Percentiles rank a stretch among this genome's conserved stretches.
Conservation (phyloP, 1,140 invertebrate genomes). For the Daktulosphaira vitifoliae region DNA sequence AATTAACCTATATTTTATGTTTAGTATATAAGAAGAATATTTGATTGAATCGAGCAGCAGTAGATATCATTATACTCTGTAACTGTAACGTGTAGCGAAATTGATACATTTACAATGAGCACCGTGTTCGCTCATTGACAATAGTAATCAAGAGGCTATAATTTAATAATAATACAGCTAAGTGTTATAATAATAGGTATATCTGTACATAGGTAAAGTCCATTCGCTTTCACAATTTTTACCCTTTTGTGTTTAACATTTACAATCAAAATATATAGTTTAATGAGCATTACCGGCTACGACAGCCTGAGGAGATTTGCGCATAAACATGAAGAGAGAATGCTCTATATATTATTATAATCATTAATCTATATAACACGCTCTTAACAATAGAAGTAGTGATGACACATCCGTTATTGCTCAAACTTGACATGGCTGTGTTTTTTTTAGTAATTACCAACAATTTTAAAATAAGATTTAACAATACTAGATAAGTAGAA, state of each 20-base stretch:
- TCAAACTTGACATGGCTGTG: too few relatives aligned
- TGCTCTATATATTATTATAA: too few relatives aligned
- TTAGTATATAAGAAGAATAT: neutral
- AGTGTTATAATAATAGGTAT: neutral
- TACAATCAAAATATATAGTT: too few relatives aligned
- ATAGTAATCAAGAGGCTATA: constrained; percentile 32
- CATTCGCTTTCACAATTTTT: constrained; percentile 7
- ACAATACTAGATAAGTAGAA: too few relatives aligned
- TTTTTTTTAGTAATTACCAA: too few relatives aligned
- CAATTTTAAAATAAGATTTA: too few relatives aligned
- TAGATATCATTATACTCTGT: constrained; percentile 12
- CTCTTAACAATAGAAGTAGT: too few relatives aligned
- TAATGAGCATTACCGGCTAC: too few relatives aligned
- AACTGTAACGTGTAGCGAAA: neutral
- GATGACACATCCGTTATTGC: too few relatives aligned
- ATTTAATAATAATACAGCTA: constrained; percentile 21
- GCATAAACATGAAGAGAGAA: too few relatives aligned
- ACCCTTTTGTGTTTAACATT: neutral
- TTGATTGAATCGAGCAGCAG: constrained; percentile 9
- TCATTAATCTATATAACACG: too few relatives aligned
- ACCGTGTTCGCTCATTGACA: constrained; percentile 20
- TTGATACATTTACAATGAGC: constrained; percentile 16
- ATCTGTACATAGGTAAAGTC: constrained; percentile 1
- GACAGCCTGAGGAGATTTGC: too few relatives aligned
- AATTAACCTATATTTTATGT: neutral